Evolutionary conservation across 2,113 vertebrate genomes (phyloP).

Genomic region (Entosphenus tridentatus): DNA sequence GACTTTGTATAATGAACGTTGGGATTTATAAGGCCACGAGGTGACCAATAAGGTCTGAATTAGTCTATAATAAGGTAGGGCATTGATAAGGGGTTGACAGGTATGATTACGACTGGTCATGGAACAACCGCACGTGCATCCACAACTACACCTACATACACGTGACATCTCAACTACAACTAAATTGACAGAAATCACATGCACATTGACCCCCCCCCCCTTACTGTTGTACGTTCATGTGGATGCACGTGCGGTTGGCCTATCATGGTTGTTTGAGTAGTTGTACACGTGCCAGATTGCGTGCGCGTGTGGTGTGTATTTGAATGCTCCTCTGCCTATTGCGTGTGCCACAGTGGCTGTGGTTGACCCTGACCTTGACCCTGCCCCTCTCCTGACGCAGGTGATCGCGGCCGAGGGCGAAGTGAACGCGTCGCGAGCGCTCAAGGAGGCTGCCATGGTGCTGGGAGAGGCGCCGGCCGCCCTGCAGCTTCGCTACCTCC

Average conservation of each 20-base stretch:
- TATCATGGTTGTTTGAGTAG: neutral
- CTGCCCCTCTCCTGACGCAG: conserved; percentile 5
- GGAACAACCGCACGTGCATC: too few species aligned
- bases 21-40: too few species aligned
- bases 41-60: too few species aligned
- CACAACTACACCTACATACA: too few species aligned
- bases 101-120: too few species aligned
- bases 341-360: neutral
- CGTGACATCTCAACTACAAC: too few species aligned
- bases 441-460: conserved; percentile 15
- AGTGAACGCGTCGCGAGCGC: conserved; percentile 15
- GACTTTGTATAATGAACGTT: too few species aligned
- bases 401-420: conserved; percentile 16
- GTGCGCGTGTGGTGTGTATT: neutral
- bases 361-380: neutral
- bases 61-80: too few species aligned
- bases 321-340: neutral
- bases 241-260: neutral
- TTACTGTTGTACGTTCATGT: neutral
- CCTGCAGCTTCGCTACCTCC: conserved; percentile 17
- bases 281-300: neutral
- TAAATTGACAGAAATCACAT: neutral
- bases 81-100: too few species aligned
- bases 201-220: too few species aligned
- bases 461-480: conserved; percentile 12